These are phyloP conservation scores for Chlorospingus semifuscus DNA, from an alignment of 2,797 vertebrate genomes.

Conservation along the genomic window DNA sequence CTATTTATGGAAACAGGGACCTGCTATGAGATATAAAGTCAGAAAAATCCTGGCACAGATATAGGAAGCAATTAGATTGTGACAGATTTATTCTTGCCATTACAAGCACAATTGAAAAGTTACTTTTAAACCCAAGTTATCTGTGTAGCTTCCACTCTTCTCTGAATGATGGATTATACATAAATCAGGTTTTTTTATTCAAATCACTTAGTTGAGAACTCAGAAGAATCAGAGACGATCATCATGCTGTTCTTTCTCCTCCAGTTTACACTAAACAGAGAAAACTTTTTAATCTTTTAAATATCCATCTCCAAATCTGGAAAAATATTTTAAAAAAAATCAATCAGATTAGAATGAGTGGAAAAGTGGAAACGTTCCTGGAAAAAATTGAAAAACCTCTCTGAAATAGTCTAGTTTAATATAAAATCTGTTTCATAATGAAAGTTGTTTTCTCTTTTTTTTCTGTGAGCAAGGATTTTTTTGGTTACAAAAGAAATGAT, in stretches of 20 bases:
- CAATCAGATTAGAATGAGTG: too few species aligned
- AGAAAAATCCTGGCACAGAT: conserved; percentile 17
- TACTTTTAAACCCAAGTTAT: not conserved
- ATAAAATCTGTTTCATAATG: not conserved
- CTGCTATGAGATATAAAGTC: conserved; percentile 6
- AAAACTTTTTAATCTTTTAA: too few species aligned
- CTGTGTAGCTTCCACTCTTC: not conserved
- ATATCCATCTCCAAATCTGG: too few species aligned
- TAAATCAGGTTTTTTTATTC: not conserved
- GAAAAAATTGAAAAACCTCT: not conserved
- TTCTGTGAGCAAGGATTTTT: not conserved
- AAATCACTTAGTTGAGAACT: too few species aligned
- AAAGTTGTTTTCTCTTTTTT: not conserved
- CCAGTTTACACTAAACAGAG: too few species aligned
- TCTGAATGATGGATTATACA: not conserved
- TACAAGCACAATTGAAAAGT: not conserved
- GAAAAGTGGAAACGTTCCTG: too few species aligned
- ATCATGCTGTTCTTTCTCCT: too few species aligned
- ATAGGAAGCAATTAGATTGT: conserved; percentile 6
- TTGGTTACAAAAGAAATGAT: not conserved
- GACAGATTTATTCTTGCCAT: conserved; percentile 10
- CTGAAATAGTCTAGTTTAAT: not conserved
- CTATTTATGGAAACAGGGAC: conserved; percentile 36
- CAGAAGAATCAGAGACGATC: too few species aligned
- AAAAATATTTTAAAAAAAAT: too few species aligned